Conservation (phyloP, 2,888 invertebrate genomes). For the Amblyteles armatorius region DNA sequence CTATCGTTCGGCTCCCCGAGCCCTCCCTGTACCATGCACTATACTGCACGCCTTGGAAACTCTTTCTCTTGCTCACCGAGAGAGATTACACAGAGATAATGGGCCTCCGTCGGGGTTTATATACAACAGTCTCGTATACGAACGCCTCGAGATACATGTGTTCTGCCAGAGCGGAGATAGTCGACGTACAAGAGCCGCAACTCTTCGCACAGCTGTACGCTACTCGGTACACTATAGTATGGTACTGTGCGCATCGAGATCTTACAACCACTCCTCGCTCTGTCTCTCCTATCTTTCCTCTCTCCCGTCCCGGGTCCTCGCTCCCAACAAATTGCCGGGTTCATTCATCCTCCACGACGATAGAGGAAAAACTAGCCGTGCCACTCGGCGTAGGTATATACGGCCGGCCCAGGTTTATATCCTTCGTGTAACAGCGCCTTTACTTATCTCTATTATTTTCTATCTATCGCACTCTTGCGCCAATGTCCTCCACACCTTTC, state of each 20-base stretch:
- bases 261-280: constrained; percentile 50
- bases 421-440: constrained; percentile 12
- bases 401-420: constrained; percentile 33
- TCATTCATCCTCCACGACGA: constrained; percentile 83
- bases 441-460: constrained; percentile 31
- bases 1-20: constrained; percentile 11
- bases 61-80: constrained; percentile 48
- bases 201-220: constrained; percentile 53
- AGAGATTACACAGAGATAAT: constrained; percentile 67
- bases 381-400: constrained; percentile 63
- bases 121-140: constrained; percentile 29
- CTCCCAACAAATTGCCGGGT: constrained; percentile 84
- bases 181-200: constrained; percentile 39
- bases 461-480: constrained; percentile 45
- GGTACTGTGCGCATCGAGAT: constrained; percentile 40
- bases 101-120: constrained; percentile 41
- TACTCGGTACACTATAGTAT: background rate
- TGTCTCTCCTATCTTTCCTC: background rate
- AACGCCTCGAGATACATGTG: constrained; percentile 30
- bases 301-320: constrained; percentile 76
- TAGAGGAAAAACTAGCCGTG: constrained; percentile 82
- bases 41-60: constrained; percentile 14
- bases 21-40: background rate
- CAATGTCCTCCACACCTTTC: constrained; percentile 42
- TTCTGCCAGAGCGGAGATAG: constrained; percentile 37